phyloP scores from a whole-genome alignment of 2,113 vertebrate species.

The Bettongia penicillata region DNA sequence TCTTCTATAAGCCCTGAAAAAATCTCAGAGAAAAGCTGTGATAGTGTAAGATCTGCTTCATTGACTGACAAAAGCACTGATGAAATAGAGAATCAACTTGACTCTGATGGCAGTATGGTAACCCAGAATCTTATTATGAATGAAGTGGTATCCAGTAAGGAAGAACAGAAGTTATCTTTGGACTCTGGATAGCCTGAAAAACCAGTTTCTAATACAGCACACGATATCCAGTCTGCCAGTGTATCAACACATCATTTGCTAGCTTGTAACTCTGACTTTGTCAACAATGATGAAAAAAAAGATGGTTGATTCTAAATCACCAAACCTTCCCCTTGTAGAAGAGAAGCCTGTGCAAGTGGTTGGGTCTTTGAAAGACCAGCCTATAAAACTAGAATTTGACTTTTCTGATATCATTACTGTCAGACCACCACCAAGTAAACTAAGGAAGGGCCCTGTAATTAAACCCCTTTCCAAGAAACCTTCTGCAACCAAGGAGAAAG shows the following conservation, averaged over 20 bases:
- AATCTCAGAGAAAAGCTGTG: fast-evolving
- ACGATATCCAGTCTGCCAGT: not conserved
- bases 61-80: fast-evolving
- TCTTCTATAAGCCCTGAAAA: not conserved
- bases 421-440: slow-evolving; percentile 84
- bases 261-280: slow-evolving; percentile 79
- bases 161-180: not conserved
- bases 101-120: not conserved
- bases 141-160: not conserved
- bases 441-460: slow-evolving; percentile 82
- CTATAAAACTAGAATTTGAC: slow-evolving; percentile 88
- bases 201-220: not conserved
- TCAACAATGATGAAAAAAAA: slow-evolving; percentile 76
- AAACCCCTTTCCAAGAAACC: slow-evolving; percentile 80
- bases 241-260: slow-evolving; percentile 14
- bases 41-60: fast-evolving
- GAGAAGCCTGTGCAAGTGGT: slow-evolving; percentile 35
- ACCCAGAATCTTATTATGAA: not conserved
- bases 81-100: not conserved
- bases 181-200: not conserved
- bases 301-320: slow-evolving; percentile 77
- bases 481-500: slow-evolving; percentile 27
- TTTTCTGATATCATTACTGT: slow-evolving; percentile 83
- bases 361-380: slow-evolving; percentile 54
- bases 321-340: slow-evolving; percentile 73